Base-by-base conservation (phyloP, 2,888 invertebrate species). In the Thera obeliscata region DNA sequence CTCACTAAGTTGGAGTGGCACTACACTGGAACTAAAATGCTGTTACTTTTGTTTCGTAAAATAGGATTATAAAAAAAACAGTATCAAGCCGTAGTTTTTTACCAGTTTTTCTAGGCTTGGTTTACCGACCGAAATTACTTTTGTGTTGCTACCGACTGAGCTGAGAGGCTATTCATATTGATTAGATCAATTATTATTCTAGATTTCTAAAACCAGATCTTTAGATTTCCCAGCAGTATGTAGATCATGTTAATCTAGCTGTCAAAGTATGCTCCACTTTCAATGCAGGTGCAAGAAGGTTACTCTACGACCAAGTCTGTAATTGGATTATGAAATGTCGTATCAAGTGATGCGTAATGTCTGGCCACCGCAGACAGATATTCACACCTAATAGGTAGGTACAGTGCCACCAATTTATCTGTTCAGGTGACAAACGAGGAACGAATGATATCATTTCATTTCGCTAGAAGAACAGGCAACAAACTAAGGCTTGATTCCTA, bases 261-360 rank as follows among this genome's bases (percentile, higher is more conserved):
- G 75, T 75, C 75, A 73, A 71, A 74, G 62, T 64, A 67, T 68
- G 74, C 66, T 70, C 74, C 22, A 68, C 59, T 61, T 69, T 72
- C 72, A 72, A 62, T 76, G 79, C 82, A 82, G 78, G 79, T 81
- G 80, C 68, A 66, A 67, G 70, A 72, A 79, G 75, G 76, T 78
- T 75, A 74, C 72, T 70, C 73, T 76, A 72, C 74, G 56, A 75
- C 75, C 74, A 66, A 66, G 72, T 71, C 74, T 50, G 66, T 88
- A 86, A 89, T 89, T 87, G 88, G 89, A 89, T 90, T 89, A 89
- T 78, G 81, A 83, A 87, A 86, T 82, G 81, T 76, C 69, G 77
- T 73, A 77, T 72, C 79, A 85, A 89, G 74, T 86, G 82, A 86
- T 81, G 87, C 89, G 84, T 86, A 78, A 78, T 84, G 88, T 88